Evolutionary conservation across 2,888 invertebrate species (phyloP).

Genomic region (Brenthis hecate): DNA sequence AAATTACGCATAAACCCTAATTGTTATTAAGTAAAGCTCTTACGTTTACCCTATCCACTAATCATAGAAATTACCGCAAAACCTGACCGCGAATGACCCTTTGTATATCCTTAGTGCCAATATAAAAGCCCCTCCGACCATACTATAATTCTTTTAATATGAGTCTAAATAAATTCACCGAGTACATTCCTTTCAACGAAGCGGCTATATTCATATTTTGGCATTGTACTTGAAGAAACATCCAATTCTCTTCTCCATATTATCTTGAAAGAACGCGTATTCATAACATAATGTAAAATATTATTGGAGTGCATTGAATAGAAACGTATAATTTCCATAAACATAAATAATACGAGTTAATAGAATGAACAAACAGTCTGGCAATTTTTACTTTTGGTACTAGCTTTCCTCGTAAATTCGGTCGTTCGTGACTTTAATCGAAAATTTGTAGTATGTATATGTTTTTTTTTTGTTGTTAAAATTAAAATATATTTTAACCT

Average conservation of each 20-base stretch:
- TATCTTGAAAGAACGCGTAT: constrained; percentile 13
- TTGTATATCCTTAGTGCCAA: constrained; percentile 16
- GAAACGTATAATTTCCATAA: background rate
- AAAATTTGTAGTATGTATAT: no score
- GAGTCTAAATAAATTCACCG: constrained; percentile 33
- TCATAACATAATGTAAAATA: constrained; percentile 4
- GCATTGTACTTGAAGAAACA: constrained; percentile 15
- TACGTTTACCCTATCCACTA: constrained; percentile 3
- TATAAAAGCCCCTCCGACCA: constrained; percentile 29
- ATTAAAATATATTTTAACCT: no score
- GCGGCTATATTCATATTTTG: constrained; percentile 15
- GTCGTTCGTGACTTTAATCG: no score
- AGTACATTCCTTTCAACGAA: constrained; percentile 15
- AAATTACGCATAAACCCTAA: no score
- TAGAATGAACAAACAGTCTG: background rate
- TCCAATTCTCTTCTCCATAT: constrained; percentile 17
- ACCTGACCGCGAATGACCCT: constrained; percentile 14
- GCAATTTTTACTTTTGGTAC: no score
- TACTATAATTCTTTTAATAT: constrained; percentile 33
- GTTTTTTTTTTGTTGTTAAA: no score
- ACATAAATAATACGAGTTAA: background rate
- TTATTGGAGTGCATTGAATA: background rate
- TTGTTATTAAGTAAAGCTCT: background rate
- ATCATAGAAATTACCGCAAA: constrained; percentile 8
- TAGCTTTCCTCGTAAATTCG: no score